Evolutionary conservation across 2,113 vertebrate species (phyloP).

Genomic region (Chloroceryle aenea): DNA sequence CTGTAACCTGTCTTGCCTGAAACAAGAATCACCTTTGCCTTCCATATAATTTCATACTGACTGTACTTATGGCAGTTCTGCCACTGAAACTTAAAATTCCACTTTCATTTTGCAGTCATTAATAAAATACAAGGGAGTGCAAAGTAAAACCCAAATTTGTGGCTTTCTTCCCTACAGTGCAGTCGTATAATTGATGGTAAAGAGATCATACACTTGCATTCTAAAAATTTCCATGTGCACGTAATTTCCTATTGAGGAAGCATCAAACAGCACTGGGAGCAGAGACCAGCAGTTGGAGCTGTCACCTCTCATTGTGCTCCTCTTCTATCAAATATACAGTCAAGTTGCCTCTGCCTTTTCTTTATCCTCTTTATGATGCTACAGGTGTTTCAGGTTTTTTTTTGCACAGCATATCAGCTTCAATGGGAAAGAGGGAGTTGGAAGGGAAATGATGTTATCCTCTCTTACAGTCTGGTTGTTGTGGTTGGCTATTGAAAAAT

Average conservation of each 20-base stretch:
- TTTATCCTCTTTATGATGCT: neutral
- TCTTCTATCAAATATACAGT: neutral
- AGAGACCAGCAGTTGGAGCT: neutral
- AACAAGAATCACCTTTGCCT: neutral
- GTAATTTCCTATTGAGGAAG: constrained; percentile 19
- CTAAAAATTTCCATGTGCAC: neutral
- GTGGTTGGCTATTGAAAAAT: neutral
- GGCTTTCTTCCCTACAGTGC: neutral
- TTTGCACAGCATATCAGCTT: neutral
- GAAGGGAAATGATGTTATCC: neutral
- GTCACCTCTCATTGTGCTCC: neutral
- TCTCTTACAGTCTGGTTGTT: neutral
- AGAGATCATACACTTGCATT: constrained; percentile 3
- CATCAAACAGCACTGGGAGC: neutral
- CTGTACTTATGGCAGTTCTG: neutral
- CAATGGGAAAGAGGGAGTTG: neutral
- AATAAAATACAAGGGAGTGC: neutral
- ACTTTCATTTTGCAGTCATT: neutral
- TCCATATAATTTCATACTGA: neutral
- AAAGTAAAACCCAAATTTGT: neutral
- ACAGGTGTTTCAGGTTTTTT: neutral
- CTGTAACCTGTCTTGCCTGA: neutral
- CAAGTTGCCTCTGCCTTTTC: neutral
- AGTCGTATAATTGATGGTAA: neutral
- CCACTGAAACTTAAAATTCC: neutral